A percentile compares a stretch with the other conserved stretches of the same genome.
phyloP scores from a whole-genome alignment of 2,888 invertebrate species.

The Sarcophaga variegata region DNA sequence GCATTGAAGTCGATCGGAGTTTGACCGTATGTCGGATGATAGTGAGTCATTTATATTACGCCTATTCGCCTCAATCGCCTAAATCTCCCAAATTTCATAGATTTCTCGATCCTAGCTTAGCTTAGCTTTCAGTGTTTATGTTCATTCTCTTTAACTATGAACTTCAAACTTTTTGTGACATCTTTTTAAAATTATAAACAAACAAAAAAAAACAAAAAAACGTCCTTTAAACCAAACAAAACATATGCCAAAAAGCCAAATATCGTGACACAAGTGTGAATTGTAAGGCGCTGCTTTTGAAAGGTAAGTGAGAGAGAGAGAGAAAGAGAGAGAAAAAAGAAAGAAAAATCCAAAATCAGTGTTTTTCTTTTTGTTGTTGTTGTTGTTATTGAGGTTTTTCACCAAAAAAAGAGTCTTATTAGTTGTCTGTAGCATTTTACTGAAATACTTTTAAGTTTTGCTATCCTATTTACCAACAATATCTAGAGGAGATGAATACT shows the following conservation, averaged over 20 bases:
- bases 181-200: conserved; percentile 13
- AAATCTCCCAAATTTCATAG: too few species aligned
- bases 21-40: too few species aligned
- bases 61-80: too few species aligned
- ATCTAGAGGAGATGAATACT: conserved; percentile 67
- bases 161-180: conserved; percentile 65
- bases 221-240: conserved; percentile 18
- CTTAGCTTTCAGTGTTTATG: conserved; percentile 19
- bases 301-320: neutral
- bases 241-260: conserved; percentile 44
- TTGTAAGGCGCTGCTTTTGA: conserved; percentile 49
- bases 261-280: conserved; percentile 72
- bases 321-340: too few species aligned
- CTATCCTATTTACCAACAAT: conserved; percentile 54
- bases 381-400: neutral
- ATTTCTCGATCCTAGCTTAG: neutral
- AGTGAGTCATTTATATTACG: too few species aligned
- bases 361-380: conserved; percentile 4
- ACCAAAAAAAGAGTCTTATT: conserved; percentile 57
- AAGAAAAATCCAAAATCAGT: conserved; percentile 25
- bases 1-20: too few species aligned
- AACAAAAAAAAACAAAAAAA: conserved; percentile 23
- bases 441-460: conserved; percentile 57
- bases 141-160: conserved; percentile 46
- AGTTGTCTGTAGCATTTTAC: conserved; percentile 61